Base-by-base conservation (phyloP, 2,888 invertebrate genomes). In the Quadroppia sp. region DNA sequence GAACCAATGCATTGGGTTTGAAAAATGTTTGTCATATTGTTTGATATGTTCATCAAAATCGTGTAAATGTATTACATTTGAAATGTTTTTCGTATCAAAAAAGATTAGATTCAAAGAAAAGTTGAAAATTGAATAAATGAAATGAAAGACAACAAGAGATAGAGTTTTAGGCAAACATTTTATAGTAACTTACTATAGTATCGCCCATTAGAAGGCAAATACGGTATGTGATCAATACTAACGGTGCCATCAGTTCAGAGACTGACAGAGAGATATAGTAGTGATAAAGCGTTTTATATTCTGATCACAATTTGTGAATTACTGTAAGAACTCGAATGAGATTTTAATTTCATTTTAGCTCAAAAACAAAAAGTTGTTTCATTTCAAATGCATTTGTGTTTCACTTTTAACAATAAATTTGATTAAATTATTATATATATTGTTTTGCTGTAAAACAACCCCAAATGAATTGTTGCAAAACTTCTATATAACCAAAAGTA, bases 381-480 rank as follows among this genome's bases (percentile, higher is more conserved):
- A 61, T 61, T 61, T 32, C 32, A 20, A 61, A 61, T 61, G 36
- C 61, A 32, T 61, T 61, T 61, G 30, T 61, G 61, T 32, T 32
- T 53, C n/a, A n/a, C 59, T 61, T 61, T 61, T 32, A 61, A 36
- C 36, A 25, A 53, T 28, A 61, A n/a, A 32, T 28, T 61, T 61
- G 61, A 61, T 61, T 61, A 32, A 32, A 61, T 61, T 61, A 59
- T n/a, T n/a, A n/a, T n/a, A n/a, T n/a, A n/a, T n/a, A n/a, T n/a
- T n/a, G 28, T 61, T 30, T 32, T 36, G n/a, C 7, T 25, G 53
- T 25, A 32, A 30, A 32, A 61, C 53, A 25, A 53, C 4, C 11
- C 11, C 36, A 32, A 45, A 45, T 45, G 45, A 2, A 36, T 36
- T 36, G n/a, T n/a, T n/a, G n/a, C n/a, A n/a, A n/a, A n/a, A n/a